These are phyloP conservation scores for Edolisoma coerulescens DNA, from an alignment of 2,113 vertebrate genomes.

Conservation along the genomic window DNA sequence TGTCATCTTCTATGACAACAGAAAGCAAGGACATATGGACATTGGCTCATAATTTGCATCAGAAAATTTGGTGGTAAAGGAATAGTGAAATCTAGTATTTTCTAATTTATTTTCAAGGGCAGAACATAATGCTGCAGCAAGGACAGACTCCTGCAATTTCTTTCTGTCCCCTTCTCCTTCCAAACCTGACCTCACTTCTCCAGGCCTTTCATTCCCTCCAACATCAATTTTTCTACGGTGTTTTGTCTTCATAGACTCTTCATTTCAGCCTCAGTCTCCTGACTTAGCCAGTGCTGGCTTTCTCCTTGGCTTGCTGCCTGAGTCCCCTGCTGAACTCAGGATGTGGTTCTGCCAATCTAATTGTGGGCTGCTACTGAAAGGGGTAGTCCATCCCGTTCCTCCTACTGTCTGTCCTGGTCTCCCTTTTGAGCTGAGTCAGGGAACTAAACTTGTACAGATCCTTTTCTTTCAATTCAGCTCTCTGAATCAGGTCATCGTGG, in stretches of 20 bases:
- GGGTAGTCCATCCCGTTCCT: not conserved
- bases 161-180: not conserved
- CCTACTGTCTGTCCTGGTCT: constrained; percentile 6
- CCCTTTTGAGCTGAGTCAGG: constrained; percentile 16
- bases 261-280: constrained; percentile 27
- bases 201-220: not conserved
- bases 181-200: not conserved
- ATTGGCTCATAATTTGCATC: not conserved
- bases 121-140: not conserved
- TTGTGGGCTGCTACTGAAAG: constrained; percentile 51
- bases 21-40: not conserved
- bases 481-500: not conserved
- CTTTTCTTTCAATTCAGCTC: constrained; percentile 1
- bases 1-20: not conserved
- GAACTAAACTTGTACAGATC: not conserved
- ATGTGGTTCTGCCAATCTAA: constrained; percentile 52
- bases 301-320: constrained; percentile 32
- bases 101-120: not conserved
- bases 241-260: not conserved
- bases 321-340: constrained; percentile 54
- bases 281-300: constrained; percentile 27
- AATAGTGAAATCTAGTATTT: not conserved
- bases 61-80: not conserved
- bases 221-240: not conserved
- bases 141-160: not conserved